A percentile compares a stretch with the other conserved stretches of the same genome.
These are phyloP conservation scores for Macquaria australasica DNA, from an alignment of 2,113 vertebrate species.

Conservation along the genomic window DNA sequence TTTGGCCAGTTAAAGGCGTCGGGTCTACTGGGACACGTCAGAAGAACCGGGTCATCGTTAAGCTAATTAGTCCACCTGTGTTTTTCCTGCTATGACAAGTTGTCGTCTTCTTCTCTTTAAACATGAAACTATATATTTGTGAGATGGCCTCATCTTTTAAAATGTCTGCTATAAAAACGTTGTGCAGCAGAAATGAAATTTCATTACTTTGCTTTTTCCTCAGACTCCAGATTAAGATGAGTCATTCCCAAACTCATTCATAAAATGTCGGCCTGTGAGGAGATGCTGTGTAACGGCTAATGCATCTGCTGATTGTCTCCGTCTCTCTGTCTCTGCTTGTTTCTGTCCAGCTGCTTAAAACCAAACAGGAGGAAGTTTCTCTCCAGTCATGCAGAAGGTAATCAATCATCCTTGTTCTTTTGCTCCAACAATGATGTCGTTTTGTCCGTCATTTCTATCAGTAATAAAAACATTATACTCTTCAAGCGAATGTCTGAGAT, in stretches of 20 bases:
- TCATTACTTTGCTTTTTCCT: background rate
- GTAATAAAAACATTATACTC: background rate
- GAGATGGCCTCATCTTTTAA: background rate
- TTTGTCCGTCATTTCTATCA: background rate
- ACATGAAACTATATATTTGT: too few relatives aligned
- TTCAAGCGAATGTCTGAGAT: too few relatives aligned
- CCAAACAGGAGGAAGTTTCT: slow-evolving; percentile 24
- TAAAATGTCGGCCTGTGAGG: background rate
- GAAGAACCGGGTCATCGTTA: too few relatives aligned
- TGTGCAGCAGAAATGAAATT: background rate
- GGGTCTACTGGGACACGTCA: too few relatives aligned
- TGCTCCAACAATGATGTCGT: too few relatives aligned
- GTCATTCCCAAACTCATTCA: background rate
- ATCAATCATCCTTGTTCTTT: background rate
- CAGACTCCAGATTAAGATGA: slow-evolving; percentile 12
- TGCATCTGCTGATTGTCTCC: background rate
- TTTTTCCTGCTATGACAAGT: too few relatives aligned
- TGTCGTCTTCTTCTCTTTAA: too few relatives aligned
- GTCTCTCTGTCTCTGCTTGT: background rate
- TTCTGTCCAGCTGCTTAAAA: slow-evolving; percentile 50
- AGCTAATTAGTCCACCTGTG: too few relatives aligned
- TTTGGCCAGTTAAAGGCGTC: too few relatives aligned
- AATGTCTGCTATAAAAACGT: background rate
- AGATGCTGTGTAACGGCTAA: background rate
- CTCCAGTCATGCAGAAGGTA: slow-evolving; percentile 84